Conservation (phyloP, 2,113 vertebrate species). For the Bettongia penicillata region DNA sequence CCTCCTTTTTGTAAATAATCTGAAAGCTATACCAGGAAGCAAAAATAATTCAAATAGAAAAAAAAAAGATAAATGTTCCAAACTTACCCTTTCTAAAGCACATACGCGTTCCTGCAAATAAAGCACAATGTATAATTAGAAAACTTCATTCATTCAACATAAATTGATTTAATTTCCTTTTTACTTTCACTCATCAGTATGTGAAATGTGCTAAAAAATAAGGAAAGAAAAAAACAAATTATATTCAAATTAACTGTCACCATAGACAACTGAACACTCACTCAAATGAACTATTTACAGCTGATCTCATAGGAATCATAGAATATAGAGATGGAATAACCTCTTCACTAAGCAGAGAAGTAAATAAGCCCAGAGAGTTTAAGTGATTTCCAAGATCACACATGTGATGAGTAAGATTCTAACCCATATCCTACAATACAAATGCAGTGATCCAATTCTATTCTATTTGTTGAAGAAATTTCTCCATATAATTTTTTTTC, state of each 20-base stretch:
- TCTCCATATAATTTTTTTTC: neutral
- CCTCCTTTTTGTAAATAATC: conserved; percentile 41
- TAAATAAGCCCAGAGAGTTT: neutral
- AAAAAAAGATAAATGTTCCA: conserved; percentile 46
- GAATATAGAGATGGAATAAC: neutral
- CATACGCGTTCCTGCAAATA: conserved; percentile 85
- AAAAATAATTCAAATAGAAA: conserved; percentile 61
- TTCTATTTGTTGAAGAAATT: neutral
- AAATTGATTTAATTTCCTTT: conserved; percentile 29
- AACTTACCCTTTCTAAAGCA: conserved; percentile 86
- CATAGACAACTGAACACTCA: conserved; percentile 1
- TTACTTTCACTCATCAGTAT: conserved; percentile 29
- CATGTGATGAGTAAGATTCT: neutral
- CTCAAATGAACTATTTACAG: neutral
- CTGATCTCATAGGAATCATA: conserved; percentile 8
- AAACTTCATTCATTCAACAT: conserved; percentile 51
- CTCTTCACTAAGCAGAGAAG: neutral
- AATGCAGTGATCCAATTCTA: neutral
- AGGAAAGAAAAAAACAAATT: conserved; percentile 25
- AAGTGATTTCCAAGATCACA: neutral
- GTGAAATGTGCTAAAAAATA: conserved; percentile 14
- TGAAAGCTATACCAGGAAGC: conserved; percentile 59
- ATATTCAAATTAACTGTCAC: conserved; percentile 24
- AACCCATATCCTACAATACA: neutral
- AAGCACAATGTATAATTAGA: conserved; percentile 78